Evolutionary conservation across 2,113 vertebrate species (phyloP).

Genomic region (Calidris pygmaea): DNA sequence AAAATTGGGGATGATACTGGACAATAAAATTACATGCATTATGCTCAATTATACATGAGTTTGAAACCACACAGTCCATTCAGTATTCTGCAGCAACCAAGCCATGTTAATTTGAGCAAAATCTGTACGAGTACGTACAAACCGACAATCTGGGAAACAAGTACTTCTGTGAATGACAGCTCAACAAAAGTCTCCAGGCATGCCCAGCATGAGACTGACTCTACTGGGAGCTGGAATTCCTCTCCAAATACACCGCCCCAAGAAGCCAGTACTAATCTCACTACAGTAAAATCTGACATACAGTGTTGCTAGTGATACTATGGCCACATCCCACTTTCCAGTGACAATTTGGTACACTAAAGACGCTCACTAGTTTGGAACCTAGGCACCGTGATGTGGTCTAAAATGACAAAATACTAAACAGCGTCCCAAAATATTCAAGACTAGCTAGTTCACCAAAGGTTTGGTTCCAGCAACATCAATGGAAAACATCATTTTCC

Average conservation of each 20-base stretch:
- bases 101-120: background rate
- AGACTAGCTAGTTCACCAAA: background rate
- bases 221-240: background rate
- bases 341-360: background rate
- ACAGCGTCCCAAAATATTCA: background rate
- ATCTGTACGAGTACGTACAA: background rate
- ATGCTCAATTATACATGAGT: background rate
- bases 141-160: background rate
- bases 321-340: background rate
- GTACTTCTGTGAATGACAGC: background rate
- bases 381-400: background rate
- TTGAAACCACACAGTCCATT: background rate
- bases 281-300: background rate
- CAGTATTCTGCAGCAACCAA: background rate
- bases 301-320: background rate
- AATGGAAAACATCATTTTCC: background rate
- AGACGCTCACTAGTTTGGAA: background rate
- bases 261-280: background rate
- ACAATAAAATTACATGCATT: background rate
- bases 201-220: background rate
- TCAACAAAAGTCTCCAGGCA: background rate
- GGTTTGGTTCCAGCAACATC: background rate
- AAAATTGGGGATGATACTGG: background rate
- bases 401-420: background rate
- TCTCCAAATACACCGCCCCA: background rate